Evolutionary conservation across 2,797 vertebrate genomes (phyloP).

Genomic region (Miichthys miiuy): DNA sequence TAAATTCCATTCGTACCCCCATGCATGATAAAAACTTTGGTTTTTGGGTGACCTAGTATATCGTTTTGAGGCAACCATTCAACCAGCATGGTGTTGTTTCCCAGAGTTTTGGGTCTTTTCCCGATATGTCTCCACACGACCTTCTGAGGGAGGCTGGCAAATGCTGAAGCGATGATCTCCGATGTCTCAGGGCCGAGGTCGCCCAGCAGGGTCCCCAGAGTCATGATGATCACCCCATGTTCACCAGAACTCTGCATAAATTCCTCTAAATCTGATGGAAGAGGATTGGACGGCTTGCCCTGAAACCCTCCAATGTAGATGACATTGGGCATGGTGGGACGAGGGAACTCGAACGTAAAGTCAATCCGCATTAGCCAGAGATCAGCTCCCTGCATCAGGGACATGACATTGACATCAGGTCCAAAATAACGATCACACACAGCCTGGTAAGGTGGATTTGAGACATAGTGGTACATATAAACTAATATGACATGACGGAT

Average conservation of each 20-base stretch:
- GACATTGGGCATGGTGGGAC: constrained; percentile 82
- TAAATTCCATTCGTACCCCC: constrained; percentile 80
- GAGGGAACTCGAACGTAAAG: constrained; percentile 80
- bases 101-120: constrained; percentile 46
- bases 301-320: constrained; percentile 83
- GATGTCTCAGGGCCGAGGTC: constrained; percentile 62
- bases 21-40: constrained; percentile 74
- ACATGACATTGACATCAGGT: constrained; percentile 44
- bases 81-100: constrained; percentile 78
- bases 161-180: constrained; percentile 64
- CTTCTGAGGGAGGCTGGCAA: constrained; percentile 76
- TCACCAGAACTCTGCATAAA: constrained; percentile 77
- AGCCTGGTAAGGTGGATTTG: constrained; percentile 58
- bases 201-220: constrained; percentile 71
- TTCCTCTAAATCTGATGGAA: constrained; percentile 71
- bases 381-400: constrained; percentile 69
- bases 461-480: constrained; percentile 58
- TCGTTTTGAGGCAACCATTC: constrained; percentile 82
- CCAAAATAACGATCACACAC: constrained; percentile 67
- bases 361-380: constrained; percentile 79
- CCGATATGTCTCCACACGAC: constrained; percentile 76
- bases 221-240: constrained; percentile 79
- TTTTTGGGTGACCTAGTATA: constrained; percentile 78
- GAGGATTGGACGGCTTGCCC: constrained; percentile 62
- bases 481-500: constrained; percentile 44